Evolutionary conservation across 2,797 vertebrate species (phyloP).

Genomic region (Cirrhinus molitorella): DNA sequence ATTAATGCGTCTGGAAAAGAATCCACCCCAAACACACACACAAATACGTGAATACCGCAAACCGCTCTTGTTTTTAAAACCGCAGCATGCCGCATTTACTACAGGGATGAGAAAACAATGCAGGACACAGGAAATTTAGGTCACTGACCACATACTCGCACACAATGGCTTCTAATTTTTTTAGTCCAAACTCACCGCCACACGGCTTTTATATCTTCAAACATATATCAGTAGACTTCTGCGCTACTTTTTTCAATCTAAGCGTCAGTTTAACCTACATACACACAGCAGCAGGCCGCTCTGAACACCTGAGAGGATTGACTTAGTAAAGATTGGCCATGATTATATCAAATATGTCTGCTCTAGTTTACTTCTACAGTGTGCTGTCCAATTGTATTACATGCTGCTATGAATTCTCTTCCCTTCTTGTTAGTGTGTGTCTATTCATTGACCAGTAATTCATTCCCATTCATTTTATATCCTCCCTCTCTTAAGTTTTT

Average conservation of each 20-base stretch:
- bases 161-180: neutral
- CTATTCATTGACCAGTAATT: conserved; percentile 7
- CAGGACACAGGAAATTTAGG: conserved; percentile 55
- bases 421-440: conserved; percentile 17
- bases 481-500: neutral
- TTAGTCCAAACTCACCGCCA: neutral
- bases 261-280: conserved; percentile 33
- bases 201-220: neutral
- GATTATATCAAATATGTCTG: conserved; percentile 39
- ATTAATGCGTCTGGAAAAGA: conserved; percentile 66
- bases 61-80: conserved; percentile 42
- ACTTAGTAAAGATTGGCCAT: conserved; percentile 24
- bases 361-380: conserved; percentile 43
- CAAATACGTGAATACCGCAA: conserved; percentile 34
- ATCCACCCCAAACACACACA: conserved; percentile 55
- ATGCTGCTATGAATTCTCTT: conserved; percentile 18
- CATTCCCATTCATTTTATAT: neutral
- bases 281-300: conserved; percentile 34
- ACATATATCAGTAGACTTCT: neutral
- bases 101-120: conserved; percentile 37
- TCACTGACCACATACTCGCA: conserved; percentile 53
- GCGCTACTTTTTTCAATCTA: conserved; percentile 4
- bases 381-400: conserved; percentile 31
- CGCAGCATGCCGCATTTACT: conserved; percentile 29
- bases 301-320: conserved; percentile 47